These are phyloP conservation scores for Lepeophtheirus nordmannii DNA, from an alignment of 2,888 invertebrate genomes.

Conservation along the genomic window DNA sequence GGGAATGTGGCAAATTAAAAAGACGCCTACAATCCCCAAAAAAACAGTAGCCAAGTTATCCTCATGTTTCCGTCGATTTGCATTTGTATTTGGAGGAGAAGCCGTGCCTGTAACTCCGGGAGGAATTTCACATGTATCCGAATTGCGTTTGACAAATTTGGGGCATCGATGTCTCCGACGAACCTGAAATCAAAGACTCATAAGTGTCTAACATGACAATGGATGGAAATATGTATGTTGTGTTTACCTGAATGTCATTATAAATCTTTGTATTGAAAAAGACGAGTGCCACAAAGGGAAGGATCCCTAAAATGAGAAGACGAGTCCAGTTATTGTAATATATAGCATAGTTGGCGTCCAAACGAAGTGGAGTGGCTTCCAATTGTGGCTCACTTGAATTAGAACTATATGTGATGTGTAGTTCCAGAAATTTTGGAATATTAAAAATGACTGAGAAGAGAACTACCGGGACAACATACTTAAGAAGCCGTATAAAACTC, in stretches of 20 bases:
- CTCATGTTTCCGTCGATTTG: constrained; percentile 3
- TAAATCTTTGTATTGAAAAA: constrained; percentile 16
- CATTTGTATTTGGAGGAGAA: neutral
- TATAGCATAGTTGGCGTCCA: constrained; percentile 4
- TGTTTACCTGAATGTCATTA: constrained; percentile 8
- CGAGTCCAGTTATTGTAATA: constrained; percentile 14
- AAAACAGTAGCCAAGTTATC: constrained; percentile 17
- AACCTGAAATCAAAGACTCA: neutral
- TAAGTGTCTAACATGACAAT: neutral
- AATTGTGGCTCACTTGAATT: neutral
- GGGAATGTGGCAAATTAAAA: constrained; percentile 12
- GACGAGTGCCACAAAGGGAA: constrained; percentile 5
- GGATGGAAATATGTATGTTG: neutral
- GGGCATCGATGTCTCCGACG: constrained; percentile 6
- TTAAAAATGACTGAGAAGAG: constrained; percentile 10
- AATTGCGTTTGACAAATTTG: neutral
- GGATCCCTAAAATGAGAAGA: neutral
- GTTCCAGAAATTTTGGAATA: constrained; percentile 16
- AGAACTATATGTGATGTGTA: neutral
- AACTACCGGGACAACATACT: constrained; percentile 7
- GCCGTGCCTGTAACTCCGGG: neutral
- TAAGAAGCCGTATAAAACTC: neutral
- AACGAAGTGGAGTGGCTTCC: constrained; percentile 7
- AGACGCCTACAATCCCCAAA: constrained; percentile 13
- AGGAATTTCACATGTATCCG: neutral